Evolutionary conservation across 2,888 invertebrate genomes (phyloP).

Genomic region (Troglohyphantes excavatus): DNA sequence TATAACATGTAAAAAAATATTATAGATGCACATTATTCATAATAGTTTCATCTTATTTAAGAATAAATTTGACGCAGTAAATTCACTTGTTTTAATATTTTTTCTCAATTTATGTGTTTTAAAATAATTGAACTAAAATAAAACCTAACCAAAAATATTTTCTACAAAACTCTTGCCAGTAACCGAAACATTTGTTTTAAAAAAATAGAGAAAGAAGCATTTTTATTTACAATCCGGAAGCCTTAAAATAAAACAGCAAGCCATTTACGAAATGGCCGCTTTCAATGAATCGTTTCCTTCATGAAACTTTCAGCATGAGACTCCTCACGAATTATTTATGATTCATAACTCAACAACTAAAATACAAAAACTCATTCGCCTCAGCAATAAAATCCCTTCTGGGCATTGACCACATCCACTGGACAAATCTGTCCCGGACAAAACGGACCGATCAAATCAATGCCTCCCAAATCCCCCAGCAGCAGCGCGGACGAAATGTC

Average conservation of each 20-base stretch:
- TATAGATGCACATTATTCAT: too few relatives aligned
- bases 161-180: too few relatives aligned
- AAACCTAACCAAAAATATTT: too few relatives aligned
- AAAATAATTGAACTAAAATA: too few relatives aligned
- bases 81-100: too few relatives aligned
- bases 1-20: too few relatives aligned
- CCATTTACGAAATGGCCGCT: background rate
- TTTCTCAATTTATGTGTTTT: too few relatives aligned
- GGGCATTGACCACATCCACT: background rate
- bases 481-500: conserved; percentile 7
- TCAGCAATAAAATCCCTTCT: conserved; percentile 2
- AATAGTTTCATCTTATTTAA: too few relatives aligned
- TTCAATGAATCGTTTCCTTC: background rate
- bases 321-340: background rate
- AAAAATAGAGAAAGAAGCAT: background rate
- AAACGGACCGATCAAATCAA: conserved; percentile 18
- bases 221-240: background rate
- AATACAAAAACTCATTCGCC: conserved; percentile 5
- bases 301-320: conserved; percentile 3
- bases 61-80: too few relatives aligned
- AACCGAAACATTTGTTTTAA: too few relatives aligned
- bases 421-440: conserved; percentile 24
- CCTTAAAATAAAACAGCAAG: background rate
- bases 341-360: background rate
- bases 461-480: conserved; percentile 23